Percentiles rank a stretch among this genome's conserved stretches.
Evolutionary conservation across 2,888 invertebrate genomes (phyloP).

Genomic region (Gastrophysa polygoni): DNA sequence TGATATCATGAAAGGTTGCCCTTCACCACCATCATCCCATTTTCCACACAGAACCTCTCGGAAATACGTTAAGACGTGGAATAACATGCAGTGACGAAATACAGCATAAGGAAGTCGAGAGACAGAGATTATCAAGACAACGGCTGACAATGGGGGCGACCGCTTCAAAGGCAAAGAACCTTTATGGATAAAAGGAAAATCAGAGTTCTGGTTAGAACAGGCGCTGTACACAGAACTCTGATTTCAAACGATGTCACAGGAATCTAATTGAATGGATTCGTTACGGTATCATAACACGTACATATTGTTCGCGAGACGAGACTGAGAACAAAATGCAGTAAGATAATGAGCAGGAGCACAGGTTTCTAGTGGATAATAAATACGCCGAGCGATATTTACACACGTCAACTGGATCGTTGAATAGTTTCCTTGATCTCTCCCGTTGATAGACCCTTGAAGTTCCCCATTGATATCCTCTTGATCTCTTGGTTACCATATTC

Average conservation of each 20-base stretch:
- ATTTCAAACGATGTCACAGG: constrained; percentile 48
- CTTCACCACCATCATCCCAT: background rate
- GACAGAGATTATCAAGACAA: constrained; percentile 46
- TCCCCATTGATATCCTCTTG: too few relatives aligned
- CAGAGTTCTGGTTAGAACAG: constrained; percentile 6
- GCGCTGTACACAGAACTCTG: constrained; percentile 47
- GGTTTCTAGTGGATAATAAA: too few relatives aligned
- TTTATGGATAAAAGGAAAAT: constrained; percentile 39
- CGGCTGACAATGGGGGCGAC: constrained; percentile 29
- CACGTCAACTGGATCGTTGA: too few relatives aligned
- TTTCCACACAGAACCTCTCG: constrained; percentile 17
- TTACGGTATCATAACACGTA: constrained; percentile 48
- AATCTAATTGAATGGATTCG: constrained; percentile 48
- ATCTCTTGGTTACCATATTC: too few relatives aligned
- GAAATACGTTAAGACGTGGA: constrained; percentile 40
- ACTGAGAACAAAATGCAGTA: background rate
- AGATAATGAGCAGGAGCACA: too few relatives aligned
- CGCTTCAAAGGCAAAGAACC: constrained; percentile 35
- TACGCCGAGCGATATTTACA: too few relatives aligned
- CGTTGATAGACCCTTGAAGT: too few relatives aligned
- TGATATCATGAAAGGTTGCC: constrained; percentile 37
- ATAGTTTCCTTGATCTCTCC: too few relatives aligned
- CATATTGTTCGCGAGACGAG: constrained; percentile 21
- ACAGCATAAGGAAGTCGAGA: constrained; percentile 37
- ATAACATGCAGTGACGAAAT: constrained; percentile 47